Conservation (phyloP, 2,797 vertebrate species). For the Centropyge bicolor region DNA sequence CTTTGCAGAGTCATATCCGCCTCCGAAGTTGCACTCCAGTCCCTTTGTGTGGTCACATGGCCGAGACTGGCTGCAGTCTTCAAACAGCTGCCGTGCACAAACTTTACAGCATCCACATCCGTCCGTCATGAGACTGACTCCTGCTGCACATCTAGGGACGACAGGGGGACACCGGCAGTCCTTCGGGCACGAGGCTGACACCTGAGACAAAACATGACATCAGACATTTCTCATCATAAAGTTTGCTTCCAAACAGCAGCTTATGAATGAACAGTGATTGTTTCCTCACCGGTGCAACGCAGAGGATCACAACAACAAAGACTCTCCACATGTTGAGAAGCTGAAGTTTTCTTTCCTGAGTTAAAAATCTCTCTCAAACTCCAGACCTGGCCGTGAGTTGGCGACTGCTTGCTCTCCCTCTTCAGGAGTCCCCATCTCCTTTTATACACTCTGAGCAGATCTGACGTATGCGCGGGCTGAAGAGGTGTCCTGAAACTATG, state of each 20-base stretch:
- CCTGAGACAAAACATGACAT: slow-evolving; percentile 74
- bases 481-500: slow-evolving; percentile 90
- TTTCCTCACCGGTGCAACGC: slow-evolving; percentile 68
- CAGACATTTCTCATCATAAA: slow-evolving; percentile 21
- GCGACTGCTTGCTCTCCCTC: slow-evolving; percentile 43
- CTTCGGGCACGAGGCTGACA: slow-evolving; percentile 84
- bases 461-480: slow-evolving; percentile 87
- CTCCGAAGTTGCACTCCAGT: slow-evolving; percentile 93
- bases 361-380: slow-evolving; percentile 8
- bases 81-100: slow-evolving; percentile 92
- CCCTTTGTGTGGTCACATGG: slow-evolving; percentile 94
- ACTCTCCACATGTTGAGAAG: slow-evolving; percentile 67
- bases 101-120: slow-evolving; percentile 91
- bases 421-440: slow-evolving; percentile 65
- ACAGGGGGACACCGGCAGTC: slow-evolving; percentile 87
- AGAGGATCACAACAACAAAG: slow-evolving; percentile 38
- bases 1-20: slow-evolving; percentile 83
- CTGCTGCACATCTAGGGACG: slow-evolving; percentile 87
- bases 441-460: slow-evolving; percentile 84
- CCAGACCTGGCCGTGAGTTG: slow-evolving; percentile 25
- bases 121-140: slow-evolving; percentile 87
- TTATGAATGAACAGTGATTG: not conserved
- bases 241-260: not conserved
- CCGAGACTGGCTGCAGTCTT: slow-evolving; percentile 90
- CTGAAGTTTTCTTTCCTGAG: slow-evolving; percentile 20